A percentile compares a stretch with the other conserved stretches of the same genome.
Conservation (phyloP, 2,797 vertebrate species). For the Remorina albescens region DNA sequence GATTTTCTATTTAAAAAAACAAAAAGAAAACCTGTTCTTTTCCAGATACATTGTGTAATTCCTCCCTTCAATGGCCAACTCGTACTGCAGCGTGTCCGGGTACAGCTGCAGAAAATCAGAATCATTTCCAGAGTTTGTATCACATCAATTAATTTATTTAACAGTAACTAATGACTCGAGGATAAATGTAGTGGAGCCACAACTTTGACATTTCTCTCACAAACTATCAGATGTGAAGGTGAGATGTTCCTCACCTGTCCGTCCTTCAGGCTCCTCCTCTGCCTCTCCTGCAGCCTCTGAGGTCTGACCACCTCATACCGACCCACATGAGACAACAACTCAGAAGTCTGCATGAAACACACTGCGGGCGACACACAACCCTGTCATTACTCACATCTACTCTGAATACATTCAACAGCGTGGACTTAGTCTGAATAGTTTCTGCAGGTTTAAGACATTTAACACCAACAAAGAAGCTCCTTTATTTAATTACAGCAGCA, state of each 20-base stretch:
- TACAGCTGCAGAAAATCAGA: constrained; percentile 73
- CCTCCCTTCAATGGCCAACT: constrained; percentile 78
- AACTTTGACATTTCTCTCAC: no score
- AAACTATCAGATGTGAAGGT: no score
- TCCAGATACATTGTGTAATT: constrained; percentile 85
- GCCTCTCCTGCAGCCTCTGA: constrained; percentile 65
- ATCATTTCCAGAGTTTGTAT: no score
- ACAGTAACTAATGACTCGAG: neutral
- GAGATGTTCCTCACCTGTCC: constrained; percentile 79
- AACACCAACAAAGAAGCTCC: no score
- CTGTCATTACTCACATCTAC: neutral
- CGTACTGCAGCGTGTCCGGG: constrained; percentile 84
- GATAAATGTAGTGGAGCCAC: no score
- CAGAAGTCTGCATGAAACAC: constrained; percentile 43
- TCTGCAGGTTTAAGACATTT: neutral
- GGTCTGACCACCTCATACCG: constrained; percentile 83
- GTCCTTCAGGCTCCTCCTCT: constrained; percentile 66
- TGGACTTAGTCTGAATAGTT: neutral
- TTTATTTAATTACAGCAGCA: no score
- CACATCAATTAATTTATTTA: no score
- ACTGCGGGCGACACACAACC: constrained; percentile 50
- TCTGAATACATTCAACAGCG: no score
- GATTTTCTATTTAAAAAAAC: neutral
- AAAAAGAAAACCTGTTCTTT: constrained; percentile 85
- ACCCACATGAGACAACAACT: constrained; percentile 68